phyloP scores from a whole-genome alignment of 2,797 vertebrate species.

The Scarus forsteni region DNA sequence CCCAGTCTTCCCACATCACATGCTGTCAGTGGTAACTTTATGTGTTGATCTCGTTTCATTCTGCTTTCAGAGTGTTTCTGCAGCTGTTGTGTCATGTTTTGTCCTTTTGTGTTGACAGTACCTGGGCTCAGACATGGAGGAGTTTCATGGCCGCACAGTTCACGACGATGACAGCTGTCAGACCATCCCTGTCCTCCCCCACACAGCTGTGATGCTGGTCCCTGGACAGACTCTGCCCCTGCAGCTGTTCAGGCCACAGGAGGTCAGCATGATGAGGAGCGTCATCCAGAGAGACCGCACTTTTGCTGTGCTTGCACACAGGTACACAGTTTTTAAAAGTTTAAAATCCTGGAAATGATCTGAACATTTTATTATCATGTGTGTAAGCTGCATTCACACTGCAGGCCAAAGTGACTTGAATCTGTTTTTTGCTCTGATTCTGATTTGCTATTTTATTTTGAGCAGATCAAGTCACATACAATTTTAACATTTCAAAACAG shows the following conservation, averaged over 20 bases:
- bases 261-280: constrained; percentile 98
- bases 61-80: neutral
- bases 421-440: no score
- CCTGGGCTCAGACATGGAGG: constrained; percentile 97
- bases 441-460: no score
- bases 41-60: neutral
- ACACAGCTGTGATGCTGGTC: constrained; percentile 92
- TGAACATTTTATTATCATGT: no score
- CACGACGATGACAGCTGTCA: constrained; percentile 97
- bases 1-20: constrained; percentile 97
- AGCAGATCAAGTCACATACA: no score
- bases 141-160: constrained; percentile 95
- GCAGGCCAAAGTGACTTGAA: no score
- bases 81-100: neutral
- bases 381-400: no score
- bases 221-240: constrained; percentile 96
- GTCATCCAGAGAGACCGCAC: constrained; percentile 96
- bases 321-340: constrained; percentile 74
- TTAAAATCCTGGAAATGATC: no score
- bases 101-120: constrained; percentile 82
- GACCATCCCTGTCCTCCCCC: constrained; percentile 93
- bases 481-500: no score
- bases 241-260: constrained; percentile 95
- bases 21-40: constrained; percentile 82
- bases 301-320: constrained; percentile 96